Evolutionary conservation across 2,888 invertebrate genomes (phyloP).

Genomic region (Cheilosia soror): DNA sequence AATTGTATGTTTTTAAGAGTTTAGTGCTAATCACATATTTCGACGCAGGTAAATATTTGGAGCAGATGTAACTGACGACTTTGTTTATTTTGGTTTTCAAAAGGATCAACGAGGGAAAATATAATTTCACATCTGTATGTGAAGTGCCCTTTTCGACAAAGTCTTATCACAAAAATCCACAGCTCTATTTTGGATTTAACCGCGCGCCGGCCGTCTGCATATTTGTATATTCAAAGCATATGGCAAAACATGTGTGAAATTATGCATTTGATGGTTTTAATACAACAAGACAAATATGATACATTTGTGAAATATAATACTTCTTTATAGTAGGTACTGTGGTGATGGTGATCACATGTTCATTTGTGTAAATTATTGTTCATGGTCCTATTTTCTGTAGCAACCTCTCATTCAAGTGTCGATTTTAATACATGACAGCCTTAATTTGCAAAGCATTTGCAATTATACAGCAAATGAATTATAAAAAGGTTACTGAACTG

Average conservation of each 20-base stretch:
- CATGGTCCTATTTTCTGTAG: background rate
- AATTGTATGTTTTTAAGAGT: slow-evolving; percentile 57
- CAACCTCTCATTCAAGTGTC: background rate
- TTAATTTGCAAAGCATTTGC: background rate
- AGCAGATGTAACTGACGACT: background rate
- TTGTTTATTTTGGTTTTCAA: background rate
- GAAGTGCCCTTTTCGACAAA: slow-evolving; percentile 17
- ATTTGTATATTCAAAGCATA: background rate
- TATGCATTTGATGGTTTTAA: background rate
- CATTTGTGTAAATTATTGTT: background rate
- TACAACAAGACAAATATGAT: no score
- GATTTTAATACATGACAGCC: background rate
- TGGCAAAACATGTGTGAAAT: background rate
- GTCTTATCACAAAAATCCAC: background rate
- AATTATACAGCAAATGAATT: no score
- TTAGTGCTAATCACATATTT: slow-evolving; percentile 46
- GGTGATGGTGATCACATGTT: no score
- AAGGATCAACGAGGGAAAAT: background rate
- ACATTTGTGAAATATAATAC: no score
- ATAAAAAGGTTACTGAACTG: no score
- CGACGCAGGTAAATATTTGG: slow-evolving; percentile 45
- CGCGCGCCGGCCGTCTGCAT: no score
- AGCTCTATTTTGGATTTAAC: background rate
- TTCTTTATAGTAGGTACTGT: no score
- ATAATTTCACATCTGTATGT: slow-evolving; percentile 13